Conservation (phyloP, 2,113 vertebrate species). For the Loxodonta africana region DNA sequence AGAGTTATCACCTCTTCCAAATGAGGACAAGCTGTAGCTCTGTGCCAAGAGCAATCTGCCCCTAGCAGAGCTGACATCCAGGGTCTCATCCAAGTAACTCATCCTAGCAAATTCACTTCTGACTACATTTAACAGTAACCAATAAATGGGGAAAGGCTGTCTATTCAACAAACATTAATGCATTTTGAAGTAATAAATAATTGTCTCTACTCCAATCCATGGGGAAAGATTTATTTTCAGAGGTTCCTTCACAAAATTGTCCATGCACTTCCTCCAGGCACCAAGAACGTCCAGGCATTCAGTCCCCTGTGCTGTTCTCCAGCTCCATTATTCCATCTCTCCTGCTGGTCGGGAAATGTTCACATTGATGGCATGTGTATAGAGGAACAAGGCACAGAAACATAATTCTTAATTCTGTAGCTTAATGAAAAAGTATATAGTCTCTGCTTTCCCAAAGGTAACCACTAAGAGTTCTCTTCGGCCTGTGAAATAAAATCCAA, state of each 20-base stretch:
- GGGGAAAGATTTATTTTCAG: neutral
- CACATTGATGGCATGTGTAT: neutral
- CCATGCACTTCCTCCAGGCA: neutral
- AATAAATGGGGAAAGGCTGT: neutral
- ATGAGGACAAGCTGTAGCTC: neutral
- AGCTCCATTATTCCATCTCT: neutral
- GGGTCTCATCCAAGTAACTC: neutral
- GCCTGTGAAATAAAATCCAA: neutral
- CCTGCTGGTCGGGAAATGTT: neutral
- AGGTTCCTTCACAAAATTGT: neutral
- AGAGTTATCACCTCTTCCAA: neutral
- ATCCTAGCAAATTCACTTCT: neutral
- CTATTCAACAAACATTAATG: neutral
- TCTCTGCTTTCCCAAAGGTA: neutral
- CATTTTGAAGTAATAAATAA: constrained; percentile 15
- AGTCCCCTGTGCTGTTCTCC: neutral
- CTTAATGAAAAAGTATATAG: neutral
- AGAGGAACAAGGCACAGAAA: neutral
- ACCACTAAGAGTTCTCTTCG: neutral
- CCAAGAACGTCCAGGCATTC: neutral
- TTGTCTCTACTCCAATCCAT: neutral
- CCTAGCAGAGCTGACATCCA: neutral
- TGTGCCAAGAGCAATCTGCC: neutral
- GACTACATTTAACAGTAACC: neutral
- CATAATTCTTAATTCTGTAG: neutral